Evolutionary conservation across 2,113 vertebrate genomes (phyloP).

Genomic region (Numenius arquata): DNA sequence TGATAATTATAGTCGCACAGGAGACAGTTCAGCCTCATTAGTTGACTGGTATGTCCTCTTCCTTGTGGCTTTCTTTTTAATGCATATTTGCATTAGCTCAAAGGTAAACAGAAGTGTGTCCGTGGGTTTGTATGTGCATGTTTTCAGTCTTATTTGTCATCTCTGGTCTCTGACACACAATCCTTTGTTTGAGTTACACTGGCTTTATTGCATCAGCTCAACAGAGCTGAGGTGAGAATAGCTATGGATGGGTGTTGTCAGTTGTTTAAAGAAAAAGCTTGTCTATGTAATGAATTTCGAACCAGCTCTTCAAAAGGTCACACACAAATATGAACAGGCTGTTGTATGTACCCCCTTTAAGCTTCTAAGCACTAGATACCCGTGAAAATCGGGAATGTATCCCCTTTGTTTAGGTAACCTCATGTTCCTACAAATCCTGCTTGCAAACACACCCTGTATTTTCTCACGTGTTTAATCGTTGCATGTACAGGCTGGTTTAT

Average conservation of each 20-base stretch:
- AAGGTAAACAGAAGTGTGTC: not conserved
- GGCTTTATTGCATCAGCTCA: not conserved
- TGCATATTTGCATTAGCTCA: not conserved
- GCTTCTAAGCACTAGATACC: not conserved
- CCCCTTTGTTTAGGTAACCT: not conserved
- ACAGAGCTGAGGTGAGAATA: not conserved
- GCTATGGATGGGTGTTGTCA: not conserved
- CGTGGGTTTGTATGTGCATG: not conserved
- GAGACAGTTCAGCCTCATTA: not conserved
- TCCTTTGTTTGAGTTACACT: not conserved
- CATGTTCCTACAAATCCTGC: not conserved
- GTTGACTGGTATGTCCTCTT: not conserved
- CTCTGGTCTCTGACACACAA: not conserved
- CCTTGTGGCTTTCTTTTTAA: not conserved
- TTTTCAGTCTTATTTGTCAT: not conserved
- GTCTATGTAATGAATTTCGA: not conserved
- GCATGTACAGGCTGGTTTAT: not conserved
- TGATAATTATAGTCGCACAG: not conserved
- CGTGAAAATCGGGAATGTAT: not conserved
- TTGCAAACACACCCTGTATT: not conserved
- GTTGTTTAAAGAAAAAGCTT: not conserved
- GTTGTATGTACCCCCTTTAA: not conserved
- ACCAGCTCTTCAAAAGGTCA: not conserved
- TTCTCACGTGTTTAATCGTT: not conserved
- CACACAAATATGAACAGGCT: not conserved